These are phyloP conservation scores for Axis porcinus DNA, from an alignment of 2,113 vertebrate genomes.

Conservation along the genomic window DNA sequence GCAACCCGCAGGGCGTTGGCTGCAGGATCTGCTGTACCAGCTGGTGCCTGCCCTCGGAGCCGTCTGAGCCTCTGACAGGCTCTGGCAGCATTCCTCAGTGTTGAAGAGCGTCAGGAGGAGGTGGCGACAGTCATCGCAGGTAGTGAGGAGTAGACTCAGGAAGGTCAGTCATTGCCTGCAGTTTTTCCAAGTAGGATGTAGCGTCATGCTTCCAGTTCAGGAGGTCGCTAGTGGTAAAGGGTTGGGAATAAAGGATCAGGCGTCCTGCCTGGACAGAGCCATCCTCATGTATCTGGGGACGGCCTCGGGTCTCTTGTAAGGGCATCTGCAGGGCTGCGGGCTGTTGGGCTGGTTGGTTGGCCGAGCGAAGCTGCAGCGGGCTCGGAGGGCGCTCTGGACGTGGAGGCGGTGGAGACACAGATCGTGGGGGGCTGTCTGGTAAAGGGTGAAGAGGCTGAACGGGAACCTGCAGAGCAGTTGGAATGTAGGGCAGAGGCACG, in stretches of 20 bases:
- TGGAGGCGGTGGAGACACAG: neutral
- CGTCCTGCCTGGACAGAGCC: neutral
- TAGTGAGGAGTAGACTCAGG: neutral
- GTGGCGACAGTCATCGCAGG: neutral
- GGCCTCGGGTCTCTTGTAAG: neutral
- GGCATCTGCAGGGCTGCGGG: neutral
- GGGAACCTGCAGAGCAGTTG: neutral
- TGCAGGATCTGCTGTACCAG: neutral
- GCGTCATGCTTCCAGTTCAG: neutral
- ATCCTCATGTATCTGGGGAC: neutral
- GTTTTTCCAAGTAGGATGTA: neutral
- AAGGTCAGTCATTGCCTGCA: accelerated
- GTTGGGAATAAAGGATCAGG: neutral
- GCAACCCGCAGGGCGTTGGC: neutral
- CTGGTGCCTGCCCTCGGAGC: neutral
- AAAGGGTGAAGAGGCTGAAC: neutral
- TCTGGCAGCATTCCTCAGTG: neutral
- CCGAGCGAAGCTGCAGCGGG: accelerated
- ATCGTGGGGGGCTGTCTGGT: neutral
- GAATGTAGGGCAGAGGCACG: neutral
- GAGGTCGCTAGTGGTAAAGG: neutral
- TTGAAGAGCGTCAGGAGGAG: neutral
- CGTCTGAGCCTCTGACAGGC: neutral
- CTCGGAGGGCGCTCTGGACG: neutral
- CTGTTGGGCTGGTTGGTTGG: neutral